Evolutionary conservation across 1,140 invertebrate genomes (phyloP), one percentile per base, ranked within the genome.

Genomic region (Cherax destructor): DNA sequence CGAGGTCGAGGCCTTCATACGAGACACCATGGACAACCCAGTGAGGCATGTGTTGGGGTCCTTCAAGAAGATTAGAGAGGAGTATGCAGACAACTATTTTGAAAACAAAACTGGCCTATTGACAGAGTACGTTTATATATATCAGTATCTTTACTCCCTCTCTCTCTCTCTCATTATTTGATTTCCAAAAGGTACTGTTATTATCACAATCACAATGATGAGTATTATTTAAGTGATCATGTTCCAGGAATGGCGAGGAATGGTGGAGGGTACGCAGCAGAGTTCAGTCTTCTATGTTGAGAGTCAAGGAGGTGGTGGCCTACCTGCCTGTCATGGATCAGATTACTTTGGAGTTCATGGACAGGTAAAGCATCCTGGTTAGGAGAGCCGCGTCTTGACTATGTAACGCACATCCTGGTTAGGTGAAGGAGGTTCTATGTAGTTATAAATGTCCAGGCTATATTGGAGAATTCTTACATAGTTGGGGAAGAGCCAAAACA

Each of bases 21-120:
- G 86, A 69, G 78, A 41, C 9, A 88, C 86, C 13, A 88, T 88
- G 86, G 78, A 88, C n/a, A 88, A 88, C 78, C 86, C 86, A 18
- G n/a, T 88, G 9, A 76, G 86, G n/a, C 10, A 80, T 6, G 86
- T 56, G 18, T 88, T 88, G n/a, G 18, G n/a, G 13, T 80, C 86
- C 11, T 59, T 88, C 5, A 50, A 69, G 41, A 72, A 88, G 61
- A 74, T 88, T 10, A 80, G 61, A 41, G 5, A 41, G 13, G 65
- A 81, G 9, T 10, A 59, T 18, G 41, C 18, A 24, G 77, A 88
- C 78, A 72, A 88, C 21, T 88, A 88, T 61, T 88, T 88, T 41
- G 78, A 88, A 30, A 30, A 50, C 21, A 88, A 79, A 80, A 65
- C 30, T 30, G 86, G 86, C 30, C 4, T 88, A 49, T 21, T 88